Conservation (phyloP, 2,797 vertebrate genomes). For the Spinus olivaceus region DNA sequence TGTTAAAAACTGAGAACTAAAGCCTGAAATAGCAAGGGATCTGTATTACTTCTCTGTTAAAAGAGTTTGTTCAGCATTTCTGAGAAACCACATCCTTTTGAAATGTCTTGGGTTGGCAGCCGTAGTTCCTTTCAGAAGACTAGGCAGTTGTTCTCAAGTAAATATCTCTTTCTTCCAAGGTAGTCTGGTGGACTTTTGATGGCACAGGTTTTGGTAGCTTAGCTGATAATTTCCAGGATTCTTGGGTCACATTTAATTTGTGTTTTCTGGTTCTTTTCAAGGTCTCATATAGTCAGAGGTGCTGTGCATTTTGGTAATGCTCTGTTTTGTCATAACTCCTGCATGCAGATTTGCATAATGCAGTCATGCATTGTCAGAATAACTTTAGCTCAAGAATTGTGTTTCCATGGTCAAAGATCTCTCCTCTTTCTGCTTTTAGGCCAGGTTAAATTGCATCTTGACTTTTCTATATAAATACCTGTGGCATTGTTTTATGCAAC, state of each 20-base stretch:
- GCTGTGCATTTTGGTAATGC: background rate
- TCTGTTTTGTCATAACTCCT: background rate
- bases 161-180: background rate
- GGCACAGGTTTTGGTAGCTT: background rate
- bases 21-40: slow-evolving; percentile 7
- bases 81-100: slow-evolving; percentile 47
- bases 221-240: background rate
- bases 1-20: slow-evolving; percentile 4
- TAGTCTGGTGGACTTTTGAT: background rate
- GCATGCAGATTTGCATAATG: background rate
- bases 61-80: slow-evolving; percentile 25
- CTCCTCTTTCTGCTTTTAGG: background rate
- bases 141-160: background rate
- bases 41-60: background rate
- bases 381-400: background rate
- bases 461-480: background rate
- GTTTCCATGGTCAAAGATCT: background rate
- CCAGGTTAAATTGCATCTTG: background rate
- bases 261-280: background rate
- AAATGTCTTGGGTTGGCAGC: background rate
- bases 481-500: background rate
- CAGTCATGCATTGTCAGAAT: background rate
- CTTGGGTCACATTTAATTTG: background rate
- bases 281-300: background rate
- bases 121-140: background rate